Base-by-base conservation (phyloP, 1,140 invertebrate species). In the Drosophila teissieri region DNA sequence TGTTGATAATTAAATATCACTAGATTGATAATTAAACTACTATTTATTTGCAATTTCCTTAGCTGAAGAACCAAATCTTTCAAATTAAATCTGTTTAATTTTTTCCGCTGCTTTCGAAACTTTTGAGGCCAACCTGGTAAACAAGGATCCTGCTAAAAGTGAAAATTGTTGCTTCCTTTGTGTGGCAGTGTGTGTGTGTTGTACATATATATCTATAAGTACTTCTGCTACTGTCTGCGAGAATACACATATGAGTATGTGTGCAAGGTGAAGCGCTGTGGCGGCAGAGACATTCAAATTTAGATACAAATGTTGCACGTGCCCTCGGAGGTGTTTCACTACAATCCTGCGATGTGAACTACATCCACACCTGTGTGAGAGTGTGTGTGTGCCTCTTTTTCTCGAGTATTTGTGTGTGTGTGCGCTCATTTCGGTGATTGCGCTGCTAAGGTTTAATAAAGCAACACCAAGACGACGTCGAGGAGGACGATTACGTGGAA, bases 221-320 rank as follows among this genome's bases (percentile, higher is more conserved):
- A 4, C 34, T 34, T 67, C 37, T 42, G 37, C 45, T 36, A 19
- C 44, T 81, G 36, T 63, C 53, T 63, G 31, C 19, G 12, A 51
- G 22, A 31, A 31, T 31, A 31, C 7, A 10, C 31, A 8, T 53
- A 11, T 40, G 40, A 12, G 61, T 34, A 17, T 49, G 51, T 67
- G 46, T 67, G 68, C 48, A 73, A 63, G 61, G 78, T 76, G 62
- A 75, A 68, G 57, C 45, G 63, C 27, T 36, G 42, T 36, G 36
- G 34, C 42, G 53, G 78, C 74, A 68, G 48, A 82, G 79, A 74
- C 83, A 88, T 89, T 89, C 73, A 89, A 89, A 89, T 88, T 88
- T 89, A 88, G 89, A 89, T 83, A 84, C 84, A 88, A 88, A 89
- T 89, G 84, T 89, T 73, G 80, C 84, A 84, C 84, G 84, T 89